Evolutionary conservation across 2,888 invertebrate species (phyloP), one percentile per base, ranked within the genome.

Genomic region (Drosophila demipolita): DNA sequence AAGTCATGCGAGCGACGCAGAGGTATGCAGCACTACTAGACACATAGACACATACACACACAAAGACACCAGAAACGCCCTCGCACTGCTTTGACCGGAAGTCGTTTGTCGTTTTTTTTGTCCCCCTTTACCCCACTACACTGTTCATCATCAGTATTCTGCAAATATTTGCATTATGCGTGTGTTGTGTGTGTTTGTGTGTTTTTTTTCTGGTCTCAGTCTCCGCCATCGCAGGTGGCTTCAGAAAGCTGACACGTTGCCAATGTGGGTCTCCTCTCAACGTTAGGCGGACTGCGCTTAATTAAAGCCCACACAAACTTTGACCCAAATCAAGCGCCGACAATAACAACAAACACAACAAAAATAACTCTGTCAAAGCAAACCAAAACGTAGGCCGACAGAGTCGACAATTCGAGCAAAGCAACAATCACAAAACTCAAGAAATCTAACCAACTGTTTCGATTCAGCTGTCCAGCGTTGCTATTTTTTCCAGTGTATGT

Each of bases 41-140:
- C n/a, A n/a, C n/a, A 20, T 15, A 40, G 9, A 40, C 29, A 32
- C 8, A 55, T 5, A 33, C 7, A 58, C 38, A 77, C 38, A 82
- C 45, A 67, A 49, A 42, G 26, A 29, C 42, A 48, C 26, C 26
- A 38, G 15, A 12, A 61, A 67, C 85, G 61, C 66, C 62, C 72
- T 60, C 87, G 68, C 78, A 49, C 57, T 42, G 45, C 57, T 78
- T 57, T 84, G 90, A 90, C 91, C 92, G 91, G 92, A 91, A 91
- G 90, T 91, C 84, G 78, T 36, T 69, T 35, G 73, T 83, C 63
- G 82, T 82, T 33, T 80, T 75, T 84, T n/a, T 58, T 78, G 20
- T 17, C 48, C 26, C 35, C 36, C 36, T 12, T 17, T 26, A 42
- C 57, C 7, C n/a, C n/a, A 42, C 9, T 8, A 12, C 38, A 29